These are phyloP conservation scores for Drosophila insularis DNA, from an alignment of 1,140 invertebrate species.

Conservation along the genomic window DNA sequence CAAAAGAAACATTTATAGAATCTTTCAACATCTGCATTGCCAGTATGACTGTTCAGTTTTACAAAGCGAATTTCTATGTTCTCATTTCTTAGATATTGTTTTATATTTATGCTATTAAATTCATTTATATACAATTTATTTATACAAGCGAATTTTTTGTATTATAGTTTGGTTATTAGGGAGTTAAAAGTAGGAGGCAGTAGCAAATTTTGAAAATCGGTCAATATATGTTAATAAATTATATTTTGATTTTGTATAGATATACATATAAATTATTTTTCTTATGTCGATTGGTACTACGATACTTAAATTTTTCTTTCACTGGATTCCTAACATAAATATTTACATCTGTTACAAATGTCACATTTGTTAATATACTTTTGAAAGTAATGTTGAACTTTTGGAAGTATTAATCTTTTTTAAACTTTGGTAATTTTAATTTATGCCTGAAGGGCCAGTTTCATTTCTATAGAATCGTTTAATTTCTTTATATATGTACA, in stretches of 20 bases:
- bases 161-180: constrained; percentile 29
- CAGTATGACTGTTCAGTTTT: too few species aligned
- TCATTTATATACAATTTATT: too few species aligned
- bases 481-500: too few species aligned
- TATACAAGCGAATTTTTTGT: constrained; percentile 26
- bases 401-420: constrained; percentile 34
- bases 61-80: too few species aligned
- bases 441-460: constrained; percentile 26
- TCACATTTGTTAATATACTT: constrained; percentile 44
- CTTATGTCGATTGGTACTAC: constrained; percentile 32
- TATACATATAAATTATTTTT: constrained; percentile 33
- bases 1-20: too few species aligned
- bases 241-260: constrained; percentile 29
- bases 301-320: too few species aligned
- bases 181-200: constrained; percentile 13
- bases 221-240: constrained; percentile 29
- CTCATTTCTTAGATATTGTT: too few species aligned
- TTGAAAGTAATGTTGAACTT: constrained; percentile 33
- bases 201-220: constrained; percentile 30
- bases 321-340: constrained; percentile 37
- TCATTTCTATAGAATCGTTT: constrained; percentile 8
- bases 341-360: constrained; percentile 34
- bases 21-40: too few species aligned
- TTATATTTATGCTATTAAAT: too few species aligned
- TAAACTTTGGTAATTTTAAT: constrained; percentile 29